These are phyloP conservation scores for Thelaira solivaga DNA, from an alignment of 2,888 invertebrate genomes.

Conservation along the genomic window DNA sequence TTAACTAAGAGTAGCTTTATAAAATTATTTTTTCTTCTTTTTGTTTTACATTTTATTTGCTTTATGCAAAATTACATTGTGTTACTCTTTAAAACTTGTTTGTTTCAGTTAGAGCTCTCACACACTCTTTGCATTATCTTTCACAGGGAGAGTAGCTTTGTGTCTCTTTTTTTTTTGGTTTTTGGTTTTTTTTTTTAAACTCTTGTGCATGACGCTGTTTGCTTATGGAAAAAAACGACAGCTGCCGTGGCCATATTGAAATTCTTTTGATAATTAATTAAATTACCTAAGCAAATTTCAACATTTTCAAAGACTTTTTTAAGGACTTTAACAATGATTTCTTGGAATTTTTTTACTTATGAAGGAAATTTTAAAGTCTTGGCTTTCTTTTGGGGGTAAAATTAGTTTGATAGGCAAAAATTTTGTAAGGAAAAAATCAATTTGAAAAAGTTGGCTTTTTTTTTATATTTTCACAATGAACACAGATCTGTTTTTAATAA, in stretches of 20 bases:
- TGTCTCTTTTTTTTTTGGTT: no score
- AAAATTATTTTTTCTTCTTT: neutral
- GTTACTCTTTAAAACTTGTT: neutral
- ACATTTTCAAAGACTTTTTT: slow-evolving; percentile 59
- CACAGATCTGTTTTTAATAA: slow-evolving; percentile 32
- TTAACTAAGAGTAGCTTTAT: slow-evolving; percentile 3
- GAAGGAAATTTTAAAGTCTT: slow-evolving; percentile 16
- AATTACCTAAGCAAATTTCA: slow-evolving; percentile 25
- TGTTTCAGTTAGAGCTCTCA: no score
- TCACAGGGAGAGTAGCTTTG: no score
- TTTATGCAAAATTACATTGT: neutral
- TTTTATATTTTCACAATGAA: neutral
- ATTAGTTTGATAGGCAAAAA: neutral
- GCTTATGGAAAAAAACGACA: slow-evolving; percentile 53
- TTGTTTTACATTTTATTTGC: neutral
- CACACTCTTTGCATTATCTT: no score
- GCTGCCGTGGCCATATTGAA: slow-evolving; percentile 65
- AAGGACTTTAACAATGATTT: slow-evolving; percentile 25
- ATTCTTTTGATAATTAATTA: slow-evolving; percentile 61
- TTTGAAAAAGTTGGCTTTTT: slow-evolving; percentile 25
- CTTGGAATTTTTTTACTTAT: slow-evolving; percentile 1
- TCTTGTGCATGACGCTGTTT: slow-evolving; percentile 36
- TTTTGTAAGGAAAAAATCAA: slow-evolving; percentile 17
- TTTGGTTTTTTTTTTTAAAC: slow-evolving; percentile 1
- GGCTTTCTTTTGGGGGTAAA: slow-evolving; percentile 51